Evolutionary conservation across 2,888 invertebrate genomes (phyloP).

Genomic region (Rhimphoctona megacephalus): DNA sequence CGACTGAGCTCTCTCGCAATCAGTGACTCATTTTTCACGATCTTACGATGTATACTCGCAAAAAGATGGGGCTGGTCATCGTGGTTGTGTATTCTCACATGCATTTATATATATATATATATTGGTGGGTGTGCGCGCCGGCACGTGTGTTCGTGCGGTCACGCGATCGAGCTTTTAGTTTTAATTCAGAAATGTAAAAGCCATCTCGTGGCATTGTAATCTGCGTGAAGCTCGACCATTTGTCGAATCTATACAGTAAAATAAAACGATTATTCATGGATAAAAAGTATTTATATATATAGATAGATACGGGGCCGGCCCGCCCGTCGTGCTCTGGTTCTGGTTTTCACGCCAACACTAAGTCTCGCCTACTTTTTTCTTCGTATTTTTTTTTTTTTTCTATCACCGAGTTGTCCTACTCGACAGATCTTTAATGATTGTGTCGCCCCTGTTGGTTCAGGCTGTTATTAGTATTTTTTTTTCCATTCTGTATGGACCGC

Average conservation of each 20-base stretch:
- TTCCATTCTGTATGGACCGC: background rate
- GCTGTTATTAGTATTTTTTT: slow-evolving; percentile 23
- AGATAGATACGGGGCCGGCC: slow-evolving; percentile 7
- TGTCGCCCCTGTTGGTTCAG: slow-evolving; percentile 38
- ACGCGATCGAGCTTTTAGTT: slow-evolving; percentile 67
- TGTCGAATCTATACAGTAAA: slow-evolving; percentile 17
- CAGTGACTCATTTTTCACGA: slow-evolving; percentile 47
- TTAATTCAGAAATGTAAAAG: slow-evolving; percentile 62
- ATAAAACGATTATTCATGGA: slow-evolving; percentile 36
- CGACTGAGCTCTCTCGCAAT: slow-evolving; percentile 44
- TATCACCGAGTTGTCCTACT: slow-evolving; percentile 23
- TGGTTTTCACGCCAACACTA: slow-evolving; percentile 60
- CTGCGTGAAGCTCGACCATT: slow-evolving; percentile 66
- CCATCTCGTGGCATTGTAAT: slow-evolving; percentile 40
- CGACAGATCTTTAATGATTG: slow-evolving; percentile 37
- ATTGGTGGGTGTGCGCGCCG: background rate
- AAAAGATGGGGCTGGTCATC: slow-evolving; percentile 24
- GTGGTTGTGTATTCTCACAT: background rate
- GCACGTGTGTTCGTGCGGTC: slow-evolving; percentile 27
- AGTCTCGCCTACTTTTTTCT: slow-evolving; percentile 59
- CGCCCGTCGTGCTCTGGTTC: slow-evolving; percentile 66
- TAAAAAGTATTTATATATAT: background rate
- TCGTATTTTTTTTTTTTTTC: slow-evolving; percentile 9
- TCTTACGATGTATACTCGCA: slow-evolving; percentile 2
- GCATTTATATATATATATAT: background rate